A percentile compares a stretch with the other conserved stretches of the same genome.
These are phyloP conservation scores for Acromyrmex heyeri DNA, from an alignment of 1,140 invertebrate genomes.

Conservation along the genomic window DNA sequence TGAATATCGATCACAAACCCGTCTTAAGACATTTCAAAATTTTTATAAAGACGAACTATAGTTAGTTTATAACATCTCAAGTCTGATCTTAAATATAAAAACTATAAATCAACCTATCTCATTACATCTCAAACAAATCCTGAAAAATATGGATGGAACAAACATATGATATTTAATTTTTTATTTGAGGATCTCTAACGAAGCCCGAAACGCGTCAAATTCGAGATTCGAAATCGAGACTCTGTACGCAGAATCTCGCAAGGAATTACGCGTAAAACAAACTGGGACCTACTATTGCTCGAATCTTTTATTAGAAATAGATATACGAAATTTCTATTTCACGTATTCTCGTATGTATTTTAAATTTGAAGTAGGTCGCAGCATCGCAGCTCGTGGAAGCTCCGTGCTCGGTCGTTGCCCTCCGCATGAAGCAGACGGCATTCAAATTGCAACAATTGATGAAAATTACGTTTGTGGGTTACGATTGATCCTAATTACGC, in stretches of 20 bases:
- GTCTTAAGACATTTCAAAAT: too few relatives aligned
- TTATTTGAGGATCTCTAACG: too few relatives aligned
- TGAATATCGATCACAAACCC: too few relatives aligned
- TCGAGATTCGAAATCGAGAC: neutral
- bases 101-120: too few relatives aligned
- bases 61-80: too few relatives aligned
- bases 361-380: constrained; percentile 9
- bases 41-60: too few relatives aligned
- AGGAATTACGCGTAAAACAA: neutral
- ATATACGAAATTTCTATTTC: neutral
- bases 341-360: neutral
- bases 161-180: too few relatives aligned
- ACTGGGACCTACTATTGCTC: neutral
- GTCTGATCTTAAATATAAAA: too few relatives aligned
- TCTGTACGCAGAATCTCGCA: neutral
- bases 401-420: constrained; percentile 1
- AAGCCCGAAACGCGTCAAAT: neutral
- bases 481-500: constrained; percentile 6
- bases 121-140: too few relatives aligned
- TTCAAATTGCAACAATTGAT: constrained; percentile 35
- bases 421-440: neutral
- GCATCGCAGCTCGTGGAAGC: neutral
- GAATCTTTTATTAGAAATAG: neutral
- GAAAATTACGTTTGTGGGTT: constrained; percentile 2
- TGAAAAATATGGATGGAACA: too few relatives aligned